Base-by-base conservation (phyloP, 2,113 vertebrate genomes). In the Cettia cetti region DNA sequence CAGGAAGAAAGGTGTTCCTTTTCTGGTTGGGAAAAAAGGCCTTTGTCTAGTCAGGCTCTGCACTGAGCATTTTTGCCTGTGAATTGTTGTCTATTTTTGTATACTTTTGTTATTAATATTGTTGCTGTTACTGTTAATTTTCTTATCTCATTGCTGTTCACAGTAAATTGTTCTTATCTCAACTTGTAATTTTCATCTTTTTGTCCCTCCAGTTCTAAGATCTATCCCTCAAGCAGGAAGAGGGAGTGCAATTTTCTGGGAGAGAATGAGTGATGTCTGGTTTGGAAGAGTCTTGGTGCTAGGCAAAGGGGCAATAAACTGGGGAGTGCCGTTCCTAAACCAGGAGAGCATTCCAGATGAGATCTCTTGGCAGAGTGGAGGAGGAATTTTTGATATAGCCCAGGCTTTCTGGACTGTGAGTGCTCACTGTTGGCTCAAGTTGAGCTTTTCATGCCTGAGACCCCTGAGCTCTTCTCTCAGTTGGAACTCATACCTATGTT, bases 241-340 rank as follows among this genome's bases (percentile, higher is more conserved):
- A 20, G 35, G 11, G n/a, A 56, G 7, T 47, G 65, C 8, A 40
- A 40, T 42, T 1, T 50, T 17, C 2, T 6, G 30, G 6, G 7
- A 26, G 16, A 4, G 1, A 49, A n/a, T 6, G 26, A 35, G 6
- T 1, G 0, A 6, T 9, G 15, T 49, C 30, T 40, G 30, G 9
- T 54, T 54, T 71, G 57, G 24, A 30, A 54, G 30, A 40, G 6
- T 42, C 24, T 49, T 40, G 24, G 24, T 42, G 57, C 26, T 10
- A 31, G 44, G 21, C 3, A 13, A 50, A 21, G 35, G 26, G 11
- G 4, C 11, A 42, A 7, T 42, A 18, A 49, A 56, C 1, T 45
- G n/a, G 13, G 9, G 4, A 56, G 20, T 49, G 49, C 17, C 0
- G 0, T 54, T 80, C 35, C 42, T 56, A 42, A 71, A 71, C 17